Evolutionary conservation across 2,113 vertebrate species (phyloP).

Genomic region (Dolichallabes microphthalmus): DNA sequence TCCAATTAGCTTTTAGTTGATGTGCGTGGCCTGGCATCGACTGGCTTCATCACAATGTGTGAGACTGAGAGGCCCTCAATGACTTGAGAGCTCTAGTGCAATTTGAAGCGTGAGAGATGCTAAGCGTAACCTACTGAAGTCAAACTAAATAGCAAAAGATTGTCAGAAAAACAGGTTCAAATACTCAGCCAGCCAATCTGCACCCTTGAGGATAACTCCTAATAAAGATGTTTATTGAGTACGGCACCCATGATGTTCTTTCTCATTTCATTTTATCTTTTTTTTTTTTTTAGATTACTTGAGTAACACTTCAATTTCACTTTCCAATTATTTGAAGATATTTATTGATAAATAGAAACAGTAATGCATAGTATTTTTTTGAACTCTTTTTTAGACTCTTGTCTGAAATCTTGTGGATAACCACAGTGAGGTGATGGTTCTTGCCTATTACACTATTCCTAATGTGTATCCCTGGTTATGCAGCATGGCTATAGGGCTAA

Average conservation of each 20-base stretch:
- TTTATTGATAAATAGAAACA: neutral
- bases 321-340: neutral
- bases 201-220: neutral
- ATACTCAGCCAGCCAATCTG: neutral
- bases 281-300: neutral
- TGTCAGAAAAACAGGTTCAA: neutral
- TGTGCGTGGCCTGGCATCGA: conserved; percentile 25
- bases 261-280: neutral
- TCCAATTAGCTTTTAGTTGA: conserved; percentile 28
- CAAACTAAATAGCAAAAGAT: neutral
- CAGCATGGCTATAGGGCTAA: neutral
- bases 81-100: conserved; percentile 16
- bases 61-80: conserved; percentile 30
- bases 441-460: neutral
- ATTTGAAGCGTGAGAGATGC: conserved; percentile 17
- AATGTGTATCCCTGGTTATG: neutral
- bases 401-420: neutral
- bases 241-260: neutral
- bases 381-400: too few relatives aligned
- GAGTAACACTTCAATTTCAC: neutral
- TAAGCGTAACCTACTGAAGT: conserved; percentile 2
- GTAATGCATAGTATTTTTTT: too few relatives aligned
- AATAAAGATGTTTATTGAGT: conserved; percentile 15
- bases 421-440: neutral
- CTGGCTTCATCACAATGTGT: conserved; percentile 35